Conservation (phyloP, 2,888 invertebrate genomes). For the Polydrusus cervinus region DNA sequence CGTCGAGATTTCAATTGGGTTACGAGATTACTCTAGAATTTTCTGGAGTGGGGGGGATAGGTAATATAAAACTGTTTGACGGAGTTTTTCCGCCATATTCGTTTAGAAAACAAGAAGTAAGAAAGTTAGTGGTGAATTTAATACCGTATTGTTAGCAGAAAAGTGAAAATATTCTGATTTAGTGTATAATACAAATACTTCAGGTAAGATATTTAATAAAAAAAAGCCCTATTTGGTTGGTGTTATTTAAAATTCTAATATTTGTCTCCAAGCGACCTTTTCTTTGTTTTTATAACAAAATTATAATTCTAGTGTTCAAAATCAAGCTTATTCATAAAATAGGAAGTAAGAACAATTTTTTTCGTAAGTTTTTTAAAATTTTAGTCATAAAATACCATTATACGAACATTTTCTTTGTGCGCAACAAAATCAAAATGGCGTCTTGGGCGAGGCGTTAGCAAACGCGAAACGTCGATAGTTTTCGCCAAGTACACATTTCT, state of each 20-base stretch:
- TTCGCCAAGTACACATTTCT: not conserved
- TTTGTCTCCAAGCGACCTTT: slow-evolving; percentile 46
- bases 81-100: slow-evolving; percentile 17
- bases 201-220: slow-evolving; percentile 25
- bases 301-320: slow-evolving; percentile 48
- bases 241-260: not conserved
- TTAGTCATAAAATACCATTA: not conserved
- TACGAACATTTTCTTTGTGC: not conserved
- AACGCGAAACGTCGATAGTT: slow-evolving; percentile 3
- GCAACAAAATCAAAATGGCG: slow-evolving; percentile 48
- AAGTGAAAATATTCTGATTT: not conserved
- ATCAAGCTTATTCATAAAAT: slow-evolving; percentile 21
- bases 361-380: slow-evolving; percentile 23
- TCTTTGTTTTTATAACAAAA: slow-evolving; percentile 56
- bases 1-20: slow-evolving; percentile 15
- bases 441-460: slow-evolving; percentile 16
- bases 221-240: not conserved
- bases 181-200: slow-evolving; percentile 1
- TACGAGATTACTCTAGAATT: slow-evolving; percentile 52
- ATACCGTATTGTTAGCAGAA: not conserved
- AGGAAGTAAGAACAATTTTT: slow-evolving; percentile 16
- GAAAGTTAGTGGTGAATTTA: slow-evolving; percentile 9
- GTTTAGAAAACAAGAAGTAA: not conserved
- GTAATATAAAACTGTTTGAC: slow-evolving; percentile 59
- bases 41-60: slow-evolving; percentile 58